A percentile compares a stretch with the other conserved stretches of the same genome.
Conservation (phyloP, 2,888 invertebrate species). For the Scrobipalpa atriplicella region DNA sequence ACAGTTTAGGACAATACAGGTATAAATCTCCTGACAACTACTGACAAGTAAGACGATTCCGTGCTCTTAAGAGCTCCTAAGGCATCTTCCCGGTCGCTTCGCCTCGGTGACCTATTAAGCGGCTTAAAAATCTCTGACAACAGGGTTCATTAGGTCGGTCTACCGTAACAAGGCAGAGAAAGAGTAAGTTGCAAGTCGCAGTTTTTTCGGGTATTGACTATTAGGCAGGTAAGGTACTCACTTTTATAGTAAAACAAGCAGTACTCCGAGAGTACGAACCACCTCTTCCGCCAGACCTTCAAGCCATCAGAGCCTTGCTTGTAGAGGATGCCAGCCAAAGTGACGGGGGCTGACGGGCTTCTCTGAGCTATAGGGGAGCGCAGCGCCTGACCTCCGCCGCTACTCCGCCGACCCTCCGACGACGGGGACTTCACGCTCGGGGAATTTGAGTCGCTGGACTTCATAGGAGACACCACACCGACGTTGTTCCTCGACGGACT, state of each 20-base stretch:
- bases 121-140: too few relatives aligned
- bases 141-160: too few relatives aligned
- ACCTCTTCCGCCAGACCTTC: conserved; percentile 96
- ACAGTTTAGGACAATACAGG: too few relatives aligned
- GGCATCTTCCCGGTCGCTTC: too few relatives aligned
- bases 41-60: too few relatives aligned
- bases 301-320: conserved; percentile 97
- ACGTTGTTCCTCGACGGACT: conserved; percentile 59
- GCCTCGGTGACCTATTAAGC: background rate
- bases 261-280: conserved; percentile 97
- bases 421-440: conserved; percentile 78
- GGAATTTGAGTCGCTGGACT: conserved; percentile 74
- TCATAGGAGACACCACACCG: conserved; percentile 69
- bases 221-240: too few relatives aligned
- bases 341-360: conserved; percentile 91
- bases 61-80: too few relatives aligned
- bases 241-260: conserved; percentile 97
- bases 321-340: conserved; percentile 94
- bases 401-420: conserved; percentile 76
- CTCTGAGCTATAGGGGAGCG: conserved; percentile 93
- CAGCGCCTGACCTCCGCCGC: conserved; percentile 84
- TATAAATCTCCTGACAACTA: too few relatives aligned
- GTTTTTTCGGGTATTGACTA: too few relatives aligned
- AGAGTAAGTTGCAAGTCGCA: too few relatives aligned
- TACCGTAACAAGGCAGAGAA: background rate